Evolutionary conservation across 2,888 invertebrate genomes (phyloP).

Genomic region (Gortyna flavago): DNA sequence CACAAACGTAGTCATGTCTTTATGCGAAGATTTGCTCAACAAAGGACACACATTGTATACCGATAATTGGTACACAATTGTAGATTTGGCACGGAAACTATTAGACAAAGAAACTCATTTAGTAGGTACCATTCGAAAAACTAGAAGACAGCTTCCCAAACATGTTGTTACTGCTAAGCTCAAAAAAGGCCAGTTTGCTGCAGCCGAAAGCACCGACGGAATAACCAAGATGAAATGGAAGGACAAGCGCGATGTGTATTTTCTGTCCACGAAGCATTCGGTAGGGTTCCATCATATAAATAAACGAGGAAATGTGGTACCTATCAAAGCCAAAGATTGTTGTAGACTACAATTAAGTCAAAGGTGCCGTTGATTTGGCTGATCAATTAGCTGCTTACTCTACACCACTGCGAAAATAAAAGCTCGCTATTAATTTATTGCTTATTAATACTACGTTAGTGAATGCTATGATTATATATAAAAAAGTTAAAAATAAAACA

Average conservation of each 20-base stretch:
- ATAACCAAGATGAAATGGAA: slow-evolving; percentile 19
- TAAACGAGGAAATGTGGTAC: slow-evolving; percentile 38
- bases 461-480: too few species aligned
- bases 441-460: too few species aligned
- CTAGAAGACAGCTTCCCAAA: slow-evolving; percentile 28
- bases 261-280: slow-evolving; percentile 65
- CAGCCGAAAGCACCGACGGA: slow-evolving; percentile 35
- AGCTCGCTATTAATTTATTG: too few species aligned
- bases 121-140: slow-evolving; percentile 28
- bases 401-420: too few species aligned
- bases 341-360: too few species aligned
- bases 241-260: slow-evolving; percentile 35
- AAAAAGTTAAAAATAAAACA: too few species aligned
- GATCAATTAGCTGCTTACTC: too few species aligned
- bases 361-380: too few species aligned
- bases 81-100: slow-evolving; percentile 26
- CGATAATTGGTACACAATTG: slow-evolving; percentile 41
- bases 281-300: slow-evolving; percentile 27
- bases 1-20: slow-evolving; percentile 24
- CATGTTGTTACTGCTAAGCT: slow-evolving; percentile 23
- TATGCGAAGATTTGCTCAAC: slow-evolving; percentile 27
- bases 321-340: slow-evolving; percentile 44
- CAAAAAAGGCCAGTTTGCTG: slow-evolving; percentile 26
- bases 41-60: slow-evolving; percentile 28
- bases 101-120: slow-evolving; percentile 18